phyloP scores from a whole-genome alignment of 2,797 vertebrate genomes.

The Todus mexicanus region DNA sequence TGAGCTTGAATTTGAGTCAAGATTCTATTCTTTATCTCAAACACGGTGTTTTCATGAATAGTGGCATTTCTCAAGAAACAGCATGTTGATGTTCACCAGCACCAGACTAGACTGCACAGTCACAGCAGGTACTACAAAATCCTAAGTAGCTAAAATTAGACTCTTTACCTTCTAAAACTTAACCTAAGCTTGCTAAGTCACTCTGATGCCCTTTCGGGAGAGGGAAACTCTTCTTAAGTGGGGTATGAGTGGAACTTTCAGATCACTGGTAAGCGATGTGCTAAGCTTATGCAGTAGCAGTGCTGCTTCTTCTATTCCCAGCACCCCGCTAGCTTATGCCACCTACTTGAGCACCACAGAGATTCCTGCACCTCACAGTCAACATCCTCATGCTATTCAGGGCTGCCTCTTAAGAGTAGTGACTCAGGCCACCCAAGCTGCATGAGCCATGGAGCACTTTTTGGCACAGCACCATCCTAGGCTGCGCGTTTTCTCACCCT shows the following conservation, averaged over 20 bases:
- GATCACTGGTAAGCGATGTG: rapidly evolving
- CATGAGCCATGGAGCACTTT: not conserved
- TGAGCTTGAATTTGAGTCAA: not conserved
- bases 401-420: not conserved
- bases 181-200: not conserved
- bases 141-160: not conserved
- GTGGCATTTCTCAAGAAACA: not conserved
- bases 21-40: not conserved
- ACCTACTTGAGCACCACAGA: not conserved
- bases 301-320: not conserved
- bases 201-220: not conserved
- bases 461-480: not conserved
- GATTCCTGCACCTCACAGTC: not conserved
- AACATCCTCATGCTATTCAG: not conserved
- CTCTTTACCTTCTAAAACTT: not conserved
- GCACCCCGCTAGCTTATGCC: not conserved
- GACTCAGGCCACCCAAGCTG: not conserved
- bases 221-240: not conserved
- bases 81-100: not conserved
- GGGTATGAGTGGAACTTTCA: not conserved
- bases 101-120: not conserved
- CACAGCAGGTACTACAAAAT: not conserved
- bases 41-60: not conserved
- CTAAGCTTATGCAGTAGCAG: not conserved
- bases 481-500: not conserved